Conservation (phyloP, 2,113 vertebrate species). For the Sminthopsis crassicaudata region DNA sequence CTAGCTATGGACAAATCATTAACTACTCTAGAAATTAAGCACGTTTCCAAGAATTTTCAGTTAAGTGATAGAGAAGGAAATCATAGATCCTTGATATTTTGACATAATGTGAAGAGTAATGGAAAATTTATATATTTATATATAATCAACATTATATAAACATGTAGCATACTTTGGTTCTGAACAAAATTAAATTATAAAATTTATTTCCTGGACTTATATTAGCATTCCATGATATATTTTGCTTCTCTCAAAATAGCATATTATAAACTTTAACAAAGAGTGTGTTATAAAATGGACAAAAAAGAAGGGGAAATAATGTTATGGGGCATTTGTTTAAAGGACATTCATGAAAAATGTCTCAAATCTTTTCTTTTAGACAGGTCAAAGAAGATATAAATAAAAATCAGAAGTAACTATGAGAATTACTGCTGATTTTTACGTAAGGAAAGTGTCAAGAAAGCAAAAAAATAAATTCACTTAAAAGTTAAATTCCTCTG, state of each 20-base stretch:
- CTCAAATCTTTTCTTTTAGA: background rate
- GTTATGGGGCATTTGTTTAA: slow-evolving; percentile 2
- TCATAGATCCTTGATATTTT: background rate
- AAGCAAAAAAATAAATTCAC: slow-evolving; percentile 34
- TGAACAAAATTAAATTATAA: slow-evolving; percentile 30
- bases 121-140: slow-evolving; percentile 35
- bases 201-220: background rate
- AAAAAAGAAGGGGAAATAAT: background rate
- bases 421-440: slow-evolving; percentile 1
- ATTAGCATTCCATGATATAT: background rate
- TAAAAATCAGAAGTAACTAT: slow-evolving; percentile 12
- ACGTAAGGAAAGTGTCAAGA: slow-evolving; percentile 28
- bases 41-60: background rate
- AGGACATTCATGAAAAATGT: slow-evolving; percentile 28
- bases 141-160: slow-evolving; percentile 12
- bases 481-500: slow-evolving; percentile 37
- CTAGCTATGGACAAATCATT: background rate
- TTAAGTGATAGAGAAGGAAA: background rate
- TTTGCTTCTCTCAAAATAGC: slow-evolving; percentile 28
- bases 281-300: background rate
- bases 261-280: slow-evolving; percentile 19
- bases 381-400: slow-evolving; percentile 38
- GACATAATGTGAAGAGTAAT: background rate
- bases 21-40: background rate
- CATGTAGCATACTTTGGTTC: slow-evolving; percentile 33